These are phyloP conservation scores for Lasioglossum vierecki DNA, from an alignment of 2,888 invertebrate species.

Conservation along the genomic window DNA sequence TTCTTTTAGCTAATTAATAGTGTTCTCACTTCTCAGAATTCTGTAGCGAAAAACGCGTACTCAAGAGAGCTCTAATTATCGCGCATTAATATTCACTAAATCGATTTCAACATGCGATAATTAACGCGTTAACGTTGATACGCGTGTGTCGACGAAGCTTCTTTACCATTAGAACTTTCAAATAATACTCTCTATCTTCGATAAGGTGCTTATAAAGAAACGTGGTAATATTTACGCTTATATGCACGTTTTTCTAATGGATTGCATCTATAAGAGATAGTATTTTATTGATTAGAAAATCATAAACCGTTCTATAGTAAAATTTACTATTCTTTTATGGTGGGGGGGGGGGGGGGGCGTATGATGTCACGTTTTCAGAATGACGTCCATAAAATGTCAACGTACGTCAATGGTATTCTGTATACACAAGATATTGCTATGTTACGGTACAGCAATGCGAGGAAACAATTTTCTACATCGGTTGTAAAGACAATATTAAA, in stretches of 20 bases:
- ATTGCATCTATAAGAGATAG: not conserved
- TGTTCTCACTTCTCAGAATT: not conserved
- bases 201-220: not conserved
- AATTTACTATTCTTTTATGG: constrained; percentile 37
- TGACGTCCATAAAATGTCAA: constrained; percentile 31
- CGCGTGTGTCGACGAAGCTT: not conserved
- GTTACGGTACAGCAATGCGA: not conserved
- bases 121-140: not conserved
- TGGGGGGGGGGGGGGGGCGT: not conserved
- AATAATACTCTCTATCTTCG: not conserved
- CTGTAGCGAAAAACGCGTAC: not conserved
- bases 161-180: not conserved
- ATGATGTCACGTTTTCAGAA: constrained; percentile 42
- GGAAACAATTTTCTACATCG: not conserved
- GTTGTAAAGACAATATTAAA: not conserved
- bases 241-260: not conserved
- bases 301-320: constrained; percentile 15
- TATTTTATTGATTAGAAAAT: constrained; percentile 13
- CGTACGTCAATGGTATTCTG: constrained; percentile 14
- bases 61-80: not conserved
- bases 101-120: not conserved
- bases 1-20: not conserved
- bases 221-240: too few relatives aligned
- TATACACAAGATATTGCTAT: not conserved
- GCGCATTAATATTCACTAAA: not conserved